phyloP scores from a whole-genome alignment of 1,140 invertebrate species.

The Drosophila paulistorum region DNA sequence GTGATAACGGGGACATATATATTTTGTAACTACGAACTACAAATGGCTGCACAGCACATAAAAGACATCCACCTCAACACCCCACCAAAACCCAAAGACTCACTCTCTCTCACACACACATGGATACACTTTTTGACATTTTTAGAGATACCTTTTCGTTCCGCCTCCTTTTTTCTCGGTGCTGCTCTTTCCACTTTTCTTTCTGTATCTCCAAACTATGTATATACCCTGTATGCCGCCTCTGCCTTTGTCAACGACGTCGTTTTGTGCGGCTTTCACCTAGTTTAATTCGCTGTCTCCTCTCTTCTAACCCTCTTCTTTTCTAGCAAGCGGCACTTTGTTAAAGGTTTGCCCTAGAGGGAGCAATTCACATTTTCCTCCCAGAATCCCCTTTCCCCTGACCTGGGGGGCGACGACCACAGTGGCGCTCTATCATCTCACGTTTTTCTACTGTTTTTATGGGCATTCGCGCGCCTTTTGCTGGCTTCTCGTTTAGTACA shows the following conservation, averaged over 20 bases:
- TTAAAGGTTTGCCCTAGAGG: constrained; percentile 46
- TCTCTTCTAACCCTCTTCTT: background rate
- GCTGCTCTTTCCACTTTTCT: constrained; percentile 6
- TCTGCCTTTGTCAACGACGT: constrained; percentile 52
- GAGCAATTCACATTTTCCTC: constrained; percentile 6
- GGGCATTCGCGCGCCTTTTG: constrained; percentile 17
- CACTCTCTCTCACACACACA: constrained; percentile 34
- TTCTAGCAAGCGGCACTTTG: constrained; percentile 27
- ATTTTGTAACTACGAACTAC: constrained; percentile 56
- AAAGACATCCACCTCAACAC: constrained; percentile 50
- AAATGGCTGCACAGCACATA: constrained; percentile 67
- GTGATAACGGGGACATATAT: constrained; percentile 50
- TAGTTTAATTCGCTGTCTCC: constrained; percentile 46
- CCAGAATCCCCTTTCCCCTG: background rate
- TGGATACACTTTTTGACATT: constrained; percentile 63
- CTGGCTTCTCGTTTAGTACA: constrained; percentile 40
- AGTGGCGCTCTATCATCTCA: constrained; percentile 16
- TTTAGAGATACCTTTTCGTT: constrained; percentile 57
- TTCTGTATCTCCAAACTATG: background rate
- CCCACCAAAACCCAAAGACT: background rate
- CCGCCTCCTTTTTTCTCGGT: background rate
- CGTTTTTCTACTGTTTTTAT: constrained; percentile 26
- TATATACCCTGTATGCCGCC: too few species aligned
- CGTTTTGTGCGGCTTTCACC: constrained; percentile 67
- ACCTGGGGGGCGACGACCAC: constrained; percentile 10